Evolutionary conservation across 2,888 invertebrate species (phyloP).

Genomic region (Monoplex corrugatus): DNA sequence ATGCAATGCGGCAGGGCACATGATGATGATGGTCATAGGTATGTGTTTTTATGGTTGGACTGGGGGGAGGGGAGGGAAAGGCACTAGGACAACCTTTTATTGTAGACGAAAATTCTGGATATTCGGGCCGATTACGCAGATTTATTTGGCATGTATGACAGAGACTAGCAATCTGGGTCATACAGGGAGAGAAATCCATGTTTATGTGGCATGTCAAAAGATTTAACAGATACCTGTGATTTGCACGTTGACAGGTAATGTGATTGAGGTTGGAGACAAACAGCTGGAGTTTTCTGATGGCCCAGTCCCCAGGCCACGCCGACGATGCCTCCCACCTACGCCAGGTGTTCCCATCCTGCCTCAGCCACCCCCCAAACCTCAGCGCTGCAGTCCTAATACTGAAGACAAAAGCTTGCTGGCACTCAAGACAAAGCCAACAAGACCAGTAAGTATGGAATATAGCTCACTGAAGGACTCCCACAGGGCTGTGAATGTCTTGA

Average conservation of each 20-base stretch:
- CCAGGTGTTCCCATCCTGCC: slow-evolving; percentile 67
- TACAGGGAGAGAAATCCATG: too few relatives aligned
- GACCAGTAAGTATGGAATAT: slow-evolving; percentile 2
- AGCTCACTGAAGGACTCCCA: too few relatives aligned
- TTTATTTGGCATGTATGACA: too few relatives aligned
- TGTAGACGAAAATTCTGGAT: too few relatives aligned
- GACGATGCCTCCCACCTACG: slow-evolving; percentile 72
- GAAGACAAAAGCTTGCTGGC: not conserved
- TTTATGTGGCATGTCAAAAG: too few relatives aligned
- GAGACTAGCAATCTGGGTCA: too few relatives aligned
- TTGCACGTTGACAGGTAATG: slow-evolving; percentile 60
- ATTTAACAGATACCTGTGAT: not conserved
- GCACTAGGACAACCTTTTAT: too few relatives aligned
- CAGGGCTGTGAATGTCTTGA: slow-evolving; percentile 25
- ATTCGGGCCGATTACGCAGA: too few relatives aligned
- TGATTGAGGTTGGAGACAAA: slow-evolving; percentile 73
- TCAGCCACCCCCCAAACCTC: slow-evolving; percentile 70
- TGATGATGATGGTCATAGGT: too few relatives aligned
- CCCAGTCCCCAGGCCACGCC: slow-evolving; percentile 47
- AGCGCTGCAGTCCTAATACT: slow-evolving; percentile 44
- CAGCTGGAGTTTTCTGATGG: slow-evolving; percentile 68
- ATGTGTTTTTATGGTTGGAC: too few relatives aligned
- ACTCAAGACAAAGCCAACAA: slow-evolving; percentile 12
- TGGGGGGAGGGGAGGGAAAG: too few relatives aligned
- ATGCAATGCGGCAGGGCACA: too few relatives aligned